Evolutionary conservation across 2,797 vertebrate genomes (phyloP).

Genomic region (Sebastes miniatus): DNA sequence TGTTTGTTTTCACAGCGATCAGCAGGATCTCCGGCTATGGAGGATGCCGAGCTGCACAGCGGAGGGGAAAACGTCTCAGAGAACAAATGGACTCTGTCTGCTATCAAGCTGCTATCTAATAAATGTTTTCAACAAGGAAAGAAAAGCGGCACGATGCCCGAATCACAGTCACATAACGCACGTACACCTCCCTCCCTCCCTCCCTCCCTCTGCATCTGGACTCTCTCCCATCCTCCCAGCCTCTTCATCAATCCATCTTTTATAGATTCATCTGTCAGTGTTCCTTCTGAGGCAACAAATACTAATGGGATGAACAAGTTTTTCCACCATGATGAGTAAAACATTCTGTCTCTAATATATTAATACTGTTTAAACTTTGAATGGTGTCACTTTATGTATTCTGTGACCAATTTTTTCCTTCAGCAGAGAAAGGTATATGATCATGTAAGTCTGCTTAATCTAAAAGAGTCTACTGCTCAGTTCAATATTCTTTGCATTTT

Average conservation of each 20-base stretch:
- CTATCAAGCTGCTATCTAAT: constrained; percentile 45
- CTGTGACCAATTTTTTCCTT: too few relatives aligned
- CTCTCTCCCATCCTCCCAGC: constrained; percentile 23
- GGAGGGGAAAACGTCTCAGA: constrained; percentile 53
- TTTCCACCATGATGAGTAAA: background rate
- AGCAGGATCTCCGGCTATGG: constrained; percentile 60
- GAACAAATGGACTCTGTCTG: constrained; percentile 63
- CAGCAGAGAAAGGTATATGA: too few relatives aligned
- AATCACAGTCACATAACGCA: constrained; percentile 43
- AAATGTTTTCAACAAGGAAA: constrained; percentile 56
- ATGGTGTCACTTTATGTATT: background rate
- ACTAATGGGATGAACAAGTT: background rate
- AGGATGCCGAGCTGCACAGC: constrained; percentile 54
- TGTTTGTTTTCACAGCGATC: constrained; percentile 56
- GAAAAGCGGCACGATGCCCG: constrained; percentile 4
- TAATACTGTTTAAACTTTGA: background rate
- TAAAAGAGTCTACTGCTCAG: background rate
- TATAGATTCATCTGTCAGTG: constrained; percentile 22
- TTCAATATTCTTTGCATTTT: background rate
- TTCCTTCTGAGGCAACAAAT: constrained; percentile 45
- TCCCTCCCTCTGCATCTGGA: constrained; percentile 12
- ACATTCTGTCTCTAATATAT: background rate
- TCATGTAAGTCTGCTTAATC: background rate
- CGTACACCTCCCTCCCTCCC: constrained; percentile 39
- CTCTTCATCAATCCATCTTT: constrained; percentile 24